Conservation (phyloP, 2,797 vertebrate genomes). For the Rhincodon typus region DNA sequence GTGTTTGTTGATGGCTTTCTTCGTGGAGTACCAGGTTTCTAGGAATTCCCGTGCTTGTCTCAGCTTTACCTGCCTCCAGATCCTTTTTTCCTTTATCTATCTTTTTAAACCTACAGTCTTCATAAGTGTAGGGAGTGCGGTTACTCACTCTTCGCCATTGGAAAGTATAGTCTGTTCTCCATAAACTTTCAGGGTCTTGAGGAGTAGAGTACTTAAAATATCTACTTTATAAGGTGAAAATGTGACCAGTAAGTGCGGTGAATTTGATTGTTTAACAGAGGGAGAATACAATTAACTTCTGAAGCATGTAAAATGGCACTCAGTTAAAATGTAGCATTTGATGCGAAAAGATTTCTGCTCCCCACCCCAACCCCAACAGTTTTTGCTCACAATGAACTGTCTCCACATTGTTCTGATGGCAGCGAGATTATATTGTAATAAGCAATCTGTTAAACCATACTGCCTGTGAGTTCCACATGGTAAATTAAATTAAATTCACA, state of each 20-base stretch:
- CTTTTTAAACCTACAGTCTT: neutral
- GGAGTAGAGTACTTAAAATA: neutral
- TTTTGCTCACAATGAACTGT: neutral
- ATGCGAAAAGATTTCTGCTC: neutral
- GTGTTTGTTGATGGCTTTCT: too few species aligned
- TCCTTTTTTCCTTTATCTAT: neutral
- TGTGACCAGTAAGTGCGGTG: neutral
- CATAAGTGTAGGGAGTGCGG: neutral
- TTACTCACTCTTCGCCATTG: neutral
- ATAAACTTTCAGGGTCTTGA: neutral
- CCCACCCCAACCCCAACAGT: neutral
- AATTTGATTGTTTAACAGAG: neutral
- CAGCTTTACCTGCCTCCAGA: too few species aligned
- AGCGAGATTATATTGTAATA: neutral
- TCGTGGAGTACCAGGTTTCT: too few species aligned
- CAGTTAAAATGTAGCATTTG: neutral
- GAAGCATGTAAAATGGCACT: neutral
- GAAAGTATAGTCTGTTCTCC: neutral
- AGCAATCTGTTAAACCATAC: neutral
- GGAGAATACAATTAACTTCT: neutral
- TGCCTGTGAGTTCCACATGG: neutral
- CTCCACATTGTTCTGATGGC: neutral
- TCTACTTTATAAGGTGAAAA: neutral
- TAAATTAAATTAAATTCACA: constrained; percentile 23
- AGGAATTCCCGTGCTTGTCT: too few species aligned